phyloP scores from a whole-genome alignment of 2,797 vertebrate species.

The Clamator glandarius region DNA sequence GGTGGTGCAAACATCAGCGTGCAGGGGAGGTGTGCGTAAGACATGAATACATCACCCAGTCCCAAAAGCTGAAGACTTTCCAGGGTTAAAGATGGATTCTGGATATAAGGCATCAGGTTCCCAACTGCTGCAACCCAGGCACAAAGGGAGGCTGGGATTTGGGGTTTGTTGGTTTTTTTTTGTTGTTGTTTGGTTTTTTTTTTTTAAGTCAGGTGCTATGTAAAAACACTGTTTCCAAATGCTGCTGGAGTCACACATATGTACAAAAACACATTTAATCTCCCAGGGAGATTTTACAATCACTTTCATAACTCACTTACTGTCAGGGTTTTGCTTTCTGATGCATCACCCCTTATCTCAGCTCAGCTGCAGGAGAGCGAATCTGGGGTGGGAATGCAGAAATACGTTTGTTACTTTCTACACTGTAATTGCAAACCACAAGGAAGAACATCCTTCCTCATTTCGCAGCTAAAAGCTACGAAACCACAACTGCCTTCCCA shows the following conservation, averaged over 20 bases:
- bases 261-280: slow-evolving; percentile 1
- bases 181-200: background rate
- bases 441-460: slow-evolving; percentile 70
- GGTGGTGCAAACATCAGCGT: background rate
- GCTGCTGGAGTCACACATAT: background rate
- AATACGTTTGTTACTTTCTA: slow-evolving; percentile 44
- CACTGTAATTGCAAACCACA: slow-evolving; percentile 35
- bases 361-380: background rate
- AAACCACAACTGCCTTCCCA: slow-evolving; percentile 58
- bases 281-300: background rate
- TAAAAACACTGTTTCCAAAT: slow-evolving; percentile 77
- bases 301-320: slow-evolving; percentile 3
- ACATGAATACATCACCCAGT: background rate
- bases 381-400: background rate
- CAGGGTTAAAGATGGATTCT: slow-evolving; percentile 1
- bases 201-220: slow-evolving; percentile 67
- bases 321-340: background rate
- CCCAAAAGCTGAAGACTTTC: background rate
- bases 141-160: background rate
- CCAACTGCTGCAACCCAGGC: slow-evolving; percentile 51
- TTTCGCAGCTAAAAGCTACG: slow-evolving; percentile 13
- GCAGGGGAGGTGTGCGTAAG: fast-evolving
- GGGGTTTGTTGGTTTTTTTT: too few relatives aligned
- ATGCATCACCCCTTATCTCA: background rate
- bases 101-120: background rate